Evolutionary conservation across 2,113 vertebrate species (phyloP).

Genomic region (Nesogale talazaci): DNA sequence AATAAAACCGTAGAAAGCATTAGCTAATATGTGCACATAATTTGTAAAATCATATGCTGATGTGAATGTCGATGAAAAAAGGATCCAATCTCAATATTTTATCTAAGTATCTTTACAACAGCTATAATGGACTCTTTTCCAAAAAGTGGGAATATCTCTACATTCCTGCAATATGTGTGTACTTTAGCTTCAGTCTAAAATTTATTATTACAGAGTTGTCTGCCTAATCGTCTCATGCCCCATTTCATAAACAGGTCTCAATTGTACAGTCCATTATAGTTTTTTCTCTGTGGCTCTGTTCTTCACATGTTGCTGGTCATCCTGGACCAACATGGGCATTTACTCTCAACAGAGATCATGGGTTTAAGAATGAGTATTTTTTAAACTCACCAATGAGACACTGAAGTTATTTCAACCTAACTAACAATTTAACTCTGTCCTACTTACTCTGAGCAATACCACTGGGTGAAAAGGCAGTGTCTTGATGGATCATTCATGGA

Average conservation of each 20-base stretch:
- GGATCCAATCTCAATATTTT: neutral
- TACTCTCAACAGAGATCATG: constrained; percentile 56
- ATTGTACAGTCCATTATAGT: constrained; percentile 54
- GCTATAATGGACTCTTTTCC: constrained; percentile 10
- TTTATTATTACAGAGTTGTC: neutral
- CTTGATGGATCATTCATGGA: constrained; percentile 88
- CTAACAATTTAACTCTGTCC: constrained; percentile 82
- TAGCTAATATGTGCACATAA: neutral
- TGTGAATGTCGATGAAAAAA: constrained; percentile 21
- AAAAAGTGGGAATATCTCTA: constrained; percentile 1
- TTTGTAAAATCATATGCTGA: neutral
- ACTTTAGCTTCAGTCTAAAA: neutral
- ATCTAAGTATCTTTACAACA: neutral
- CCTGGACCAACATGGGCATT: neutral
- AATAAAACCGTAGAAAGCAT: neutral
- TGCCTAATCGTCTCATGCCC: constrained; percentile 39
- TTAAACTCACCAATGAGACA: constrained; percentile 64
- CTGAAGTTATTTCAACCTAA: constrained; percentile 65
- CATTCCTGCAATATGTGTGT: neutral
- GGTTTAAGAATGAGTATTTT: neutral
- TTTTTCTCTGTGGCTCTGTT: neutral
- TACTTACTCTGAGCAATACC: constrained; percentile 82
- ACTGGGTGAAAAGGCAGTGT: constrained; percentile 82
- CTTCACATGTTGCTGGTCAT: constrained; percentile 17
- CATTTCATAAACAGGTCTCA: constrained; percentile 58